These are phyloP conservation scores for Cheilosia scutellata DNA, from an alignment of 2,888 invertebrate genomes.

Conservation along the genomic window DNA sequence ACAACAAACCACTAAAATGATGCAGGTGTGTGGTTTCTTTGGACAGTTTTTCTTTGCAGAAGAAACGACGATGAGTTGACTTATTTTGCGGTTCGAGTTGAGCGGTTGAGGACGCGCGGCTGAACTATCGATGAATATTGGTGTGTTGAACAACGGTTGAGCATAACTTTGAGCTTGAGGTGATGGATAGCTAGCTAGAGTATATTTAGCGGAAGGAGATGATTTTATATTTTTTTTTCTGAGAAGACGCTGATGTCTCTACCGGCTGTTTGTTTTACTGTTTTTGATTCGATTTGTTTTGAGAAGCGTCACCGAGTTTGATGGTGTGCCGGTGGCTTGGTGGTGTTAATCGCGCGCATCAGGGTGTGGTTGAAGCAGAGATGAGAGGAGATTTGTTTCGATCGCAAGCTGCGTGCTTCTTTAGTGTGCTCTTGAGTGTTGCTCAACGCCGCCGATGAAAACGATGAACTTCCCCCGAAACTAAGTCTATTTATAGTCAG, in stretches of 20 bases:
- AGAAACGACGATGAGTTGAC: slow-evolving; percentile 69
- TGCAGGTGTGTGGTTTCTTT: slow-evolving; percentile 75
- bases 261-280: slow-evolving; percentile 27
- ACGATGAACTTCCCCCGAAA: slow-evolving; percentile 56
- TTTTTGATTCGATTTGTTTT: slow-evolving; percentile 43
- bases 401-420: slow-evolving; percentile 51
- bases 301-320: slow-evolving; percentile 53
- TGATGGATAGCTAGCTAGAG: slow-evolving; percentile 75
- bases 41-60: slow-evolving; percentile 58
- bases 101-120: slow-evolving; percentile 55
- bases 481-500: slow-evolving; percentile 58
- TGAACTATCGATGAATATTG: slow-evolving; percentile 62
- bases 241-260: slow-evolving; percentile 13
- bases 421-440: slow-evolving; percentile 24
- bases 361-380: slow-evolving; percentile 65
- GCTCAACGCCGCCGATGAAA: slow-evolving; percentile 39
- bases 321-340: slow-evolving; percentile 16
- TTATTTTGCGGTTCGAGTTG: slow-evolving; percentile 51
- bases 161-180: slow-evolving; percentile 66
- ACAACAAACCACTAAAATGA: slow-evolving; percentile 76
- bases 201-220: slow-evolving; percentile 69
- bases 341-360: slow-evolving; percentile 62
- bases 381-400: slow-evolving; percentile 56
- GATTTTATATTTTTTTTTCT: slow-evolving; percentile 9
- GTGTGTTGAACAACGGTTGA: slow-evolving; percentile 70